Base-by-base conservation (phyloP, 1,140 invertebrate species). In the Danaus melanippus region DNA sequence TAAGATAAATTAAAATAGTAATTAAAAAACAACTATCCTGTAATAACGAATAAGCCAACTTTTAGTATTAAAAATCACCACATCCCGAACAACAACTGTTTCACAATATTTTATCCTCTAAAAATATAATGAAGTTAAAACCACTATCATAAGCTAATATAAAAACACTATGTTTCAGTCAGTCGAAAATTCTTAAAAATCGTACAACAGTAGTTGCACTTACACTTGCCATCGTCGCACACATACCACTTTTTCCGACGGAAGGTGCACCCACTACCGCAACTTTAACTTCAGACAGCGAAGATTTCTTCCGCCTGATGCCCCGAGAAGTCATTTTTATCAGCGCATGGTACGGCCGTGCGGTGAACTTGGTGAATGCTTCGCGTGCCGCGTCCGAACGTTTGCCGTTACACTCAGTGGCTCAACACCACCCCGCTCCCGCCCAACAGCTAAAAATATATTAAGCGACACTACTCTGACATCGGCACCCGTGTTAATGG, bases 171-270 rank as follows among this genome's bases (percentile, higher is more conserved):
- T 15, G 15, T 15, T 15, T 1, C 12, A 44, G 41, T 12, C 40
- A 11, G 11, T 12, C 50, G 21, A 12, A 44, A 9, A 56, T 1
- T 15, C 48, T 10, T 42, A 48, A 49, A 44, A 58, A n/a, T 32
- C 43, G n/a, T 43, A 46, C 49, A 32, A 46, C 7, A 10, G 9
- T 43, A 9, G 47, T 42, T 47, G 10, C 39, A 52, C n/a, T 54
- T 43, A 60, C 41, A 42, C 47, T 42, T 10, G 43, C 8, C 46
- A 32, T 43, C 11, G 12, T 43, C 44, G 48, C 47, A 54, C 62
- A 89, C 91, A 88, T 89, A 96, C 95, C 95, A 74, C 93, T 96
- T 89, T 97, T 96, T 45, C 95, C 95, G 53, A 96, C 95, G 54
- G 92, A 92, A 7, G 94, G 93, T 43, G 93, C 93, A 53, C 95